Evolutionary conservation across 2,888 invertebrate species (phyloP), one percentile per base, ranked within the genome.

Genomic region (Chaitophorus viminalis): DNA sequence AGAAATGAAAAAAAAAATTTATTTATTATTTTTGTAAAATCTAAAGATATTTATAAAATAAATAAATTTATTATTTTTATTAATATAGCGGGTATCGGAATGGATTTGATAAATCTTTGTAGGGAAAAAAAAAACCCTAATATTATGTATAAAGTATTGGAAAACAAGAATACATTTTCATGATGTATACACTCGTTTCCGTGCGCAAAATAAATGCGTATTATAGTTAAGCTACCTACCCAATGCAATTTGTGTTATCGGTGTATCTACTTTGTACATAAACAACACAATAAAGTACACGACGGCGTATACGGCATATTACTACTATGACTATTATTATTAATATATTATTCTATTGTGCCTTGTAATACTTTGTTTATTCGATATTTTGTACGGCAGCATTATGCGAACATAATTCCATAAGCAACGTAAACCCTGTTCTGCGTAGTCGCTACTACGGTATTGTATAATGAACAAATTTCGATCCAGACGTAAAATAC

Each of bases 381-480:
- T 81, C 39, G 31, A 68, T 68, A 81, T 46, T 68, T 39, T 21
- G 46, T 39, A 68, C 65, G 18, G 46, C 21, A 29, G 81, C 39
- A 81, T 81, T 81, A 81, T 81, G 68, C 18, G 46, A 81, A 81
- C 81, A 21, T 81, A 81, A 81, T 81, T 46, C 68, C 68, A 21
- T 29, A n/a, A 81, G 39, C 21, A 68, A 68, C 17, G 29, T 81
- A 60, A 60, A 68, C 65, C 39, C 21, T 14, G 60, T 25, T 18
- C 25, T 6, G 8, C 31, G 29, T 31, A 31, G 11, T 2, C 11
- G 31, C 65, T 65, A 60, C n/a, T n/a, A 21, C 29, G 65, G 79
- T 81, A 46, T 31, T 39, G 68, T 39, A 81, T 25, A 29, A 70
- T 31, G 70, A 70, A 70, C 70, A 70, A 70, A 70, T 70, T 70